These are phyloP conservation scores for Chionoecetes opilio DNA, from an alignment of 1,140 invertebrate species.

Conservation along the genomic window DNA sequence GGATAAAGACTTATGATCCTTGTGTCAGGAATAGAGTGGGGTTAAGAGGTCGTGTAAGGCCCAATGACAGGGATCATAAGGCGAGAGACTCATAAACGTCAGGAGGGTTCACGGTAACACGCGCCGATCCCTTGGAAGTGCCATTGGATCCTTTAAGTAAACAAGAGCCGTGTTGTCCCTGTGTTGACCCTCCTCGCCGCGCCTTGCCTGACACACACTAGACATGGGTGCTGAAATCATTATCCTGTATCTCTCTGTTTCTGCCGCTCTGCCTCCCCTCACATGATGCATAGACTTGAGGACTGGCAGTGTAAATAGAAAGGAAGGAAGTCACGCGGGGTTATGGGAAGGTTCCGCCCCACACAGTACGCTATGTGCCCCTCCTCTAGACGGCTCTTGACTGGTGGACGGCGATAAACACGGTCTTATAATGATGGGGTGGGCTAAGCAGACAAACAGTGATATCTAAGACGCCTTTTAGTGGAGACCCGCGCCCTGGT, in stretches of 20 bases:
- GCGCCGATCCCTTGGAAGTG: conserved; percentile 74
- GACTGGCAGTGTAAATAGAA: not conserved
- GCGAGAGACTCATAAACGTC: conserved; percentile 72
- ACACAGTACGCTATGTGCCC: not conserved
- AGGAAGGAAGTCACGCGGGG: not conserved
- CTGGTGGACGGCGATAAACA: conserved; percentile 50
- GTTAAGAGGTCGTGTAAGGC: not conserved
- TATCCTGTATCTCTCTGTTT: conserved; percentile 10
- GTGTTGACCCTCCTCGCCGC: conserved; percentile 9
- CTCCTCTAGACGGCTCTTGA: not conserved
- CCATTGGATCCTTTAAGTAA: conserved; percentile 70
- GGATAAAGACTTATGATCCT: not conserved
- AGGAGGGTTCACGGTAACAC: conserved; percentile 70
- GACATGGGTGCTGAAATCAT: conserved; percentile 15
- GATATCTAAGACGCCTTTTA: conserved; percentile 72
- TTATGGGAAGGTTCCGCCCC: not conserved
- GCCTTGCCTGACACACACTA: conserved; percentile 13
- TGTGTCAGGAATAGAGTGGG: not conserved
- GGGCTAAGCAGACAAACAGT: conserved; percentile 75
- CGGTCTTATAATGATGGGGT: conserved; percentile 56
- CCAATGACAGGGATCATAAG: conserved; percentile 54
- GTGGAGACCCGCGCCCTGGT: conserved; percentile 9
- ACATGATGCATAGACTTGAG: not conserved
- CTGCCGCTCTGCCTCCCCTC: not conserved
- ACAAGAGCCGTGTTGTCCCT: conserved; percentile 54